Evolutionary conservation across 2,888 invertebrate genomes (phyloP).

Genomic region (Hypena proboscidalis): DNA sequence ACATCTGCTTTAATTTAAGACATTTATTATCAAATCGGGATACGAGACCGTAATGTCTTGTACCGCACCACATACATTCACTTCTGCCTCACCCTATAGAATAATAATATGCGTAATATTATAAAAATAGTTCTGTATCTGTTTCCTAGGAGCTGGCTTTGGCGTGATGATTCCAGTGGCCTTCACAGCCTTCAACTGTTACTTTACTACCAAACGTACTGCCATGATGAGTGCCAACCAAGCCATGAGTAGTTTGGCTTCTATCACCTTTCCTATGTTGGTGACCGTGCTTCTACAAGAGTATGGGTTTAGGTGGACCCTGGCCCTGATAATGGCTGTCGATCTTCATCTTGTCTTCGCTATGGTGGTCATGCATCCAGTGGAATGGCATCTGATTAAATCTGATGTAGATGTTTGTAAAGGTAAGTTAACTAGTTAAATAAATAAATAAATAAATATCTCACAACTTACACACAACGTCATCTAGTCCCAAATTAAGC

Average conservation of each 20-base stretch:
- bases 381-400: slow-evolving; percentile 88
- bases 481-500: no score
- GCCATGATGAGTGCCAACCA: slow-evolving; percentile 92
- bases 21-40: no score
- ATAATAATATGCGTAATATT: no score
- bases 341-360: slow-evolving; percentile 88
- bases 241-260: slow-evolving; percentile 88
- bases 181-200: slow-evolving; percentile 90
- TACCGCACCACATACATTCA: no score
- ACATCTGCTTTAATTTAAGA: no score
- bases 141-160: slow-evolving; percentile 90
- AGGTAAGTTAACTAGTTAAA: no score
- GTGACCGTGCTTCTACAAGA: slow-evolving; percentile 85
- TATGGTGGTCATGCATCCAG: slow-evolving; percentile 90
- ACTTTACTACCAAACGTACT: slow-evolving; percentile 88
- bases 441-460: no score
- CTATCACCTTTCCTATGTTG: slow-evolving; percentile 88
- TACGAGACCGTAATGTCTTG: no score
- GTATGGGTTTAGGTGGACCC: slow-evolving; percentile 90
- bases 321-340: slow-evolving; percentile 87
- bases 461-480: no score
- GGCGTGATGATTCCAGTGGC: slow-evolving; percentile 90
- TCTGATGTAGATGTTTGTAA: slow-evolving; percentile 40
- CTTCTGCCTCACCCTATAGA: no score
- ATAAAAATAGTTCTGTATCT: not conserved